Percentiles rank a stretch among this genome's conserved stretches.
These are phyloP conservation scores for Epirrhoe alternata DNA, from an alignment of 2,888 invertebrate species.

Conservation along the genomic window DNA sequence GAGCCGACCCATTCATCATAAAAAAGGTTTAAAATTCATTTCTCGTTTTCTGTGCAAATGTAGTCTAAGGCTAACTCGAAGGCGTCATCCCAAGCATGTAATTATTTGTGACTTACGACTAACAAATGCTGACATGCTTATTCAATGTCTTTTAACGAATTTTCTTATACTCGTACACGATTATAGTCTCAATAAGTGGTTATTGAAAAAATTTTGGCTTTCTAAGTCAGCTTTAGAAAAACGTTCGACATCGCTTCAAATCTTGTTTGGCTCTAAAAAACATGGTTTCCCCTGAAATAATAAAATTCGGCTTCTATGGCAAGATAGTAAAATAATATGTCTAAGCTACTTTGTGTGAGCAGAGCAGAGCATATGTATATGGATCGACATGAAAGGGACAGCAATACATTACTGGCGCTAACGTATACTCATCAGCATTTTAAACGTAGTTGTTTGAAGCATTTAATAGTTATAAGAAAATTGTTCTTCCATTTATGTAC, in stretches of 20 bases:
- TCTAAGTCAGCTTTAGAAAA: neutral
- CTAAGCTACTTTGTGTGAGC: no score
- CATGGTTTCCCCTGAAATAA: no score
- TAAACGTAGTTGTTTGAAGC: conserved; percentile 48
- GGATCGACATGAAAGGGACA: no score
- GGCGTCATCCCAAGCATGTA: conserved; percentile 1
- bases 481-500: conserved; percentile 65
- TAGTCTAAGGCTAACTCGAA: neutral
- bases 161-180: conserved; percentile 1
- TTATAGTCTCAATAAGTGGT: neutral
- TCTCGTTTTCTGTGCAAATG: neutral
- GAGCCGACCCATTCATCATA: no score
- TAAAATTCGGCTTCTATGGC: no score
- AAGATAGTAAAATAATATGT: no score
- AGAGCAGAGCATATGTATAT: no score
- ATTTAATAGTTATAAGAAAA: conserved; percentile 63
- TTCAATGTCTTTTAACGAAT: conserved; percentile 5
- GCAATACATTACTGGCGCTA: no score
- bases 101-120: conserved; percentile 25
- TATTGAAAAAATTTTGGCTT: neutral
- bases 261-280: no score
- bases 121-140: conserved; percentile 8
- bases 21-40: no score
- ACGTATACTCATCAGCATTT: conserved; percentile 43
- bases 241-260: no score